Evolutionary conservation across 1,140 invertebrate genomes (phyloP), one percentile per base, ranked within the genome.

Genomic region (Zaprionus africanus): DNA sequence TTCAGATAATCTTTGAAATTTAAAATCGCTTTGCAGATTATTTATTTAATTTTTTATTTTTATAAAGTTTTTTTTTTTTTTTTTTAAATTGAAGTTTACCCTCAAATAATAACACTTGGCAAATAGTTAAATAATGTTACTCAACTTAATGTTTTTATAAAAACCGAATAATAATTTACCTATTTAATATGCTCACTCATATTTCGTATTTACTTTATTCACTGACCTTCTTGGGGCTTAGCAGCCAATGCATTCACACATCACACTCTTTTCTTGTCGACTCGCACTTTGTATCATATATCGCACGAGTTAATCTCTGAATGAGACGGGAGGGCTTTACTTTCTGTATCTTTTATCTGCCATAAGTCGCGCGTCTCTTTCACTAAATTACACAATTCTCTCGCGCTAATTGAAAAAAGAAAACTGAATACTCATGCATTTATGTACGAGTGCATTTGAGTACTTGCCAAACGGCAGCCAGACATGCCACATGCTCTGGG

Each of bases 331-430:
- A n/a, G 17, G 53, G 74, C 63, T 69, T 75, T 68, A 85, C 82
- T 84, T 81, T 84, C 69, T 26, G 69, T 81, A 58, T 83, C n/a
- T 88, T 70, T 58, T 36, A 66, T 61, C 64, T 46, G 5, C 5
- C 26, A 34, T 19, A 53, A 13, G 28, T 62, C 41, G 59, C 73
- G 51, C 64, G 36, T 36, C 66, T 70, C 72, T 71, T 65, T 70
- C 70, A 69, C 64, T 66, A 65, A 62, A 79, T 87, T 87, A 72
- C 81, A 87, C 81, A 88, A 87, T 88, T 88, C 68, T 75, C 46
- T 72, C 61, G 65, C 67, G 65, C 79, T 88, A 87, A 88, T 88
- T 87, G 74, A 83, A 75, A 77, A 71, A 80, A 71, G 69, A 54
- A 61, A 64, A 76, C 46, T 65, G 64, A 64, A 31, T 36, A 66